Percentiles rank a stretch among this genome's conserved stretches.
These are phyloP conservation scores for Heliconius congener DNA, from an alignment of 1,140 invertebrate species.

Conservation along the genomic window DNA sequence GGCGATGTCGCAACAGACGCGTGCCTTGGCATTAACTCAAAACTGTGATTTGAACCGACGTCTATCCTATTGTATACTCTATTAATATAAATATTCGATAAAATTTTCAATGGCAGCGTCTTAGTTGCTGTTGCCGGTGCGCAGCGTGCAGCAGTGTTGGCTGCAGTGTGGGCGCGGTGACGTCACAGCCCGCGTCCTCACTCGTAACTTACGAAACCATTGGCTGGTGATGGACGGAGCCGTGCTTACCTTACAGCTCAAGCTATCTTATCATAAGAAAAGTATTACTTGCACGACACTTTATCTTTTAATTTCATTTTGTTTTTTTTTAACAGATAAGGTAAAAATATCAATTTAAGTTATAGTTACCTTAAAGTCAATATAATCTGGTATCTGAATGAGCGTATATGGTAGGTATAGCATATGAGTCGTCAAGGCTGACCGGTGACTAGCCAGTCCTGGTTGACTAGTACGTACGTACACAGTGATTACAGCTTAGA, in stretches of 20 bases:
- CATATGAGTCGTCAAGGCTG: conserved; percentile 10
- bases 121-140: conserved; percentile 20
- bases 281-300: background rate
- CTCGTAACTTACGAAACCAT: background rate
- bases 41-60: conserved; percentile 31
- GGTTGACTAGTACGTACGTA: too few species aligned
- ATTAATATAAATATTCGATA: conserved; percentile 22
- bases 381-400: background rate
- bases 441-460: background rate
- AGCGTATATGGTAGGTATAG: background rate
- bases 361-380: background rate
- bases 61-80: conserved; percentile 44
- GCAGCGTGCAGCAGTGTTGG: conserved; percentile 42
- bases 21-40: conserved; percentile 56
- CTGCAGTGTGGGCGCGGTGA: conserved; percentile 14
- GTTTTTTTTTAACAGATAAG: background rate
- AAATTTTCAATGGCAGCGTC: conserved; percentile 21
- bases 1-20: conserved; percentile 67
- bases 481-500: too few species aligned
- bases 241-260: background rate
- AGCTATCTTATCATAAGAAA: background rate
- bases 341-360: background rate
- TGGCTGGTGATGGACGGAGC: background rate
- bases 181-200: background rate
- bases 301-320: background rate